These are phyloP conservation scores for Zalophus californianus DNA, from an alignment of 2,797 vertebrate species.

Conservation along the genomic window DNA sequence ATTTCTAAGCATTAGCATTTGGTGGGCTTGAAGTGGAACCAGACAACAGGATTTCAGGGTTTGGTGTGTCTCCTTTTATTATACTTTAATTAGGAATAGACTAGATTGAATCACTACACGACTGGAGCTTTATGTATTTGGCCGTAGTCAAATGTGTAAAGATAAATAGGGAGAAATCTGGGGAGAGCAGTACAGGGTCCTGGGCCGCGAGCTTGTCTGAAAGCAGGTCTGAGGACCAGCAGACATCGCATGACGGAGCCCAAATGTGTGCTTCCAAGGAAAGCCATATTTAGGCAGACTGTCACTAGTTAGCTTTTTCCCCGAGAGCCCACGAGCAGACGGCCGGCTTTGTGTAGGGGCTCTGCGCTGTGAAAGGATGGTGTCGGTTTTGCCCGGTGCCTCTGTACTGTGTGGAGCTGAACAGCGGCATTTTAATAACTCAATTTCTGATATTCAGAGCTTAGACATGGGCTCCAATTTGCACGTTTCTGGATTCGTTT, in stretches of 20 bases:
- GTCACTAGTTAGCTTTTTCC: neutral
- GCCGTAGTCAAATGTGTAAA: neutral
- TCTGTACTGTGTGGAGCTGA: neutral
- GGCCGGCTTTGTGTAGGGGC: neutral
- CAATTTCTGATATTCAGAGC: neutral
- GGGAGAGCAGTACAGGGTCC: neutral
- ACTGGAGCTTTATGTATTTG: neutral
- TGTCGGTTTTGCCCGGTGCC: neutral
- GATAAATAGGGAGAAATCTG: too few relatives aligned
- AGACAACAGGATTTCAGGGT: neutral
- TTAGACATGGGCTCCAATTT: neutral
- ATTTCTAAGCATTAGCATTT: neutral
- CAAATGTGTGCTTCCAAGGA: neutral
- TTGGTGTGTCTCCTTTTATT: neutral
- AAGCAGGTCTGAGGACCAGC: neutral
- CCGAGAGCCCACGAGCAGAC: too few relatives aligned
- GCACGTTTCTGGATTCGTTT: neutral
- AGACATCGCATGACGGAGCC: fast-evolving
- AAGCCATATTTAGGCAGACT: neutral
- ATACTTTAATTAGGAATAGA: neutral
- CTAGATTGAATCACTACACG: neutral
- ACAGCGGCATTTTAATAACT: neutral
- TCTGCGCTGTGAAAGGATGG: fast-evolving
- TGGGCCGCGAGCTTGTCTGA: neutral
- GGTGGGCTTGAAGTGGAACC: too few relatives aligned